Base-by-base conservation (phyloP, 2,797 vertebrate species). In the Clarias fuscus region DNA sequence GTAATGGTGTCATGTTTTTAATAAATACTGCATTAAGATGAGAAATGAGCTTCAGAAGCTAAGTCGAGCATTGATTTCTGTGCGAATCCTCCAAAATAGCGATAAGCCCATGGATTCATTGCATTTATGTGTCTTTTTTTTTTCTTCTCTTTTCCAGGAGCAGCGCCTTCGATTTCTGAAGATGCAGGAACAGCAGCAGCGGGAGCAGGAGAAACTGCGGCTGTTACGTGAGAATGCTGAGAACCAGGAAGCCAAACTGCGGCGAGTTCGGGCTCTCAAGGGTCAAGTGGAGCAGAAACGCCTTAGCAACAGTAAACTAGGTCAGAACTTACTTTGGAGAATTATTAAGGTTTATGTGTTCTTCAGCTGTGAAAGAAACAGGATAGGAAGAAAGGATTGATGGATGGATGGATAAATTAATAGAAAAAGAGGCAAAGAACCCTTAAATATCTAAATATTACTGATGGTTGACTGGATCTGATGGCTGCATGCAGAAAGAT, bases 231-330 rank as follows among this genome's bases (percentile, higher is more conserved):
- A 98, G 84, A 97, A 98, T 76, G 97, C 97, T 0, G 96, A 97
- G 88, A 97, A 94, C 92, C 98, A 99, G 93, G 98, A 99, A 92
- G 96, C 97, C 72, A 98, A 98, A 86, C 95, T 99, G 13, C 93
- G 96, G 33, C 96, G 96, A 90, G 97, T 99, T 65, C 95, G 97
- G 84, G 97, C 97, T 0, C 93, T 98, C 8, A 97, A 96, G 91
- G 97, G 97, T 88, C 97, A 97, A 0, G 97, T 99, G 93, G 98
- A 99, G 75, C 96, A 97, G 93, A 99, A 98, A 90, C 95, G 97
- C 30, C 94, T 97, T 56, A 97, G 95, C 93, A 98, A 98, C 90
- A 96, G 96, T 84, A 97, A 96, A 83, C 95, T 98, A 11, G 97
- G 98, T 99, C 84, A 95, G 96, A 71, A 85, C 62, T 71, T 75